A percentile compares a stretch with the other conserved stretches of the same genome.
Evolutionary conservation across 2,113 vertebrate species (phyloP).

Genomic region (Ornithorhynchus anatinus): DNA sequence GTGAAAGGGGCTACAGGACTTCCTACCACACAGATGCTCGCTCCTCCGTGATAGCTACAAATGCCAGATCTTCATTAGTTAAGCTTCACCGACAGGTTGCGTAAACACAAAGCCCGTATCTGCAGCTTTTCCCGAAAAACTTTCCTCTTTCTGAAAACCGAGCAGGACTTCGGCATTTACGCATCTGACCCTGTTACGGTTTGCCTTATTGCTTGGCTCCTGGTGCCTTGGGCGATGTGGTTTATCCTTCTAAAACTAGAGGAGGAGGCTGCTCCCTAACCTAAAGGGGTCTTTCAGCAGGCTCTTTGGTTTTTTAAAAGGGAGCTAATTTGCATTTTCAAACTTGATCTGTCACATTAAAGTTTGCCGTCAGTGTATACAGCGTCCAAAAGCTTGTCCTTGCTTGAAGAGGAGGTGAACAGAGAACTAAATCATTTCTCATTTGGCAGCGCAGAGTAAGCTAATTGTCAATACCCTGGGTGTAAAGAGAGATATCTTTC

Average conservation of each 20-base stretch:
- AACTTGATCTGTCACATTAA: conserved; percentile 35
- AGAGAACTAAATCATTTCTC: too few relatives aligned
- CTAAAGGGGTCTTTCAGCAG: neutral
- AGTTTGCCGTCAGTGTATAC: conserved; percentile 28
- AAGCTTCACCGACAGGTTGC: neutral
- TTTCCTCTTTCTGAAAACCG: neutral
- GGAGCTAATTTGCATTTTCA: conserved; percentile 10
- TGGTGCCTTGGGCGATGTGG: conserved; percentile 1
- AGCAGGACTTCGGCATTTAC: conserved; percentile 25
- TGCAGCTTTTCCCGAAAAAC: conserved; percentile 10
- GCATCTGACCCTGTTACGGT: conserved; percentile 27
- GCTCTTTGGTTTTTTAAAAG: neutral
- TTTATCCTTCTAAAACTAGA: conserved; percentile 31
- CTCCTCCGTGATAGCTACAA: conserved; percentile 40
- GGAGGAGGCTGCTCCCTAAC: neutral
- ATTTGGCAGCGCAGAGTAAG: too few relatives aligned
- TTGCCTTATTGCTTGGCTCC: neutral
- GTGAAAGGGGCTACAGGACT: conserved; percentile 67
- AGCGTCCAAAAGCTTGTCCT: neutral
- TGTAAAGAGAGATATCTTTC: conserved; percentile 40
- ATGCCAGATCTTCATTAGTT: conserved; percentile 43
- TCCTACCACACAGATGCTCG: conserved; percentile 56
- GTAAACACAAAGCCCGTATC: neutral
- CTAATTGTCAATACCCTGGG: too few relatives aligned
- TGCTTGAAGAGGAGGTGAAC: conserved; percentile 13